Percentiles rank a stretch among this genome's conserved stretches.
phyloP scores from a whole-genome alignment of 2,888 invertebrate species.

The Beris morrisii region DNA sequence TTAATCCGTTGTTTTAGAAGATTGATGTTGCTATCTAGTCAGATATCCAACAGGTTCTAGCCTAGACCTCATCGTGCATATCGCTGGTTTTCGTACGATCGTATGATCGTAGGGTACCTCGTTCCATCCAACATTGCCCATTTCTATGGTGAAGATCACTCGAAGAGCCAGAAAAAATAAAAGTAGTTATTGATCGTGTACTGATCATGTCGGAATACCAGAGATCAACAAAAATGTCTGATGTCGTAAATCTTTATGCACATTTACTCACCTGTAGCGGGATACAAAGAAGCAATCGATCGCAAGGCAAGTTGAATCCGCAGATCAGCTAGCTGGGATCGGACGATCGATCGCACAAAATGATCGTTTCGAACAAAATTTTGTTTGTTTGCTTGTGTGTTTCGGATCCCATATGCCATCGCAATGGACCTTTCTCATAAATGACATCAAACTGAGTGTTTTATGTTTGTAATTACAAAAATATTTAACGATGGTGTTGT shows the following conservation, averaged over 20 bases:
- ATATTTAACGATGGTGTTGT: slow-evolving; percentile 38
- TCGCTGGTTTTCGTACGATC: not conserved
- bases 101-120: too few species aligned
- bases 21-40: slow-evolving; percentile 31
- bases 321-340: not conserved
- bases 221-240: slow-evolving; percentile 34
- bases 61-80: not conserved
- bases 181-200: slow-evolving; percentile 23
- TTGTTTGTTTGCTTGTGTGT: not conserved
- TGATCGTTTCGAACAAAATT: too few species aligned
- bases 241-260: slow-evolving; percentile 35
- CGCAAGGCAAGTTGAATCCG: not conserved
- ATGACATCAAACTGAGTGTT: slow-evolving; percentile 37
- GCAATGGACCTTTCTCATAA: slow-evolving; percentile 23
- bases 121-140: not conserved
- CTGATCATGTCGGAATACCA: slow-evolving; percentile 34
- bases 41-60: slow-evolving; percentile 35
- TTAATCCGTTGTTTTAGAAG: slow-evolving; percentile 38
- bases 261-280: slow-evolving; percentile 33
- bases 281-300: slow-evolving; percentile 20
- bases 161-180: not conserved
- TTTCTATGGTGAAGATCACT: not conserved
- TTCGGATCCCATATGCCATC: not conserved
- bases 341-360: too few species aligned
- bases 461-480: slow-evolving; percentile 39